Conservation (phyloP, 2,113 vertebrate genomes). For the Gymnobelideus leadbeateri region DNA sequence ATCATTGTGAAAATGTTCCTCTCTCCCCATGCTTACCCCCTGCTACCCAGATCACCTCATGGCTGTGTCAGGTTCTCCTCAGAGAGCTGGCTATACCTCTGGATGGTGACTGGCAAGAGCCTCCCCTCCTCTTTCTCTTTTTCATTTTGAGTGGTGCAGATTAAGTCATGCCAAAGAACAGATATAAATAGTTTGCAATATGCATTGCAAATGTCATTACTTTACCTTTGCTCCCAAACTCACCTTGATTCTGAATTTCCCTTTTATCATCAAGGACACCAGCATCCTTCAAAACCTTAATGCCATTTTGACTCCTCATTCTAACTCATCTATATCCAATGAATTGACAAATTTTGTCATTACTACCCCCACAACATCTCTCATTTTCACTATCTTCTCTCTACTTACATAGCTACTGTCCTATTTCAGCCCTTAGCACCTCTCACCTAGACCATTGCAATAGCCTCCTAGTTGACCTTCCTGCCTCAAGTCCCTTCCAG, state of each 20-base stretch:
- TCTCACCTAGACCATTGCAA: neutral
- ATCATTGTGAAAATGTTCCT: neutral
- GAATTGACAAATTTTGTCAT: neutral
- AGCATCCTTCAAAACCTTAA: neutral
- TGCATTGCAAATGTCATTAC: neutral
- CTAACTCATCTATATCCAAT: neutral
- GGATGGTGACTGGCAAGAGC: neutral
- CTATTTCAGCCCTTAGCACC: neutral
- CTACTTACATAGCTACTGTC: neutral
- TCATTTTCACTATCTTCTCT: neutral
- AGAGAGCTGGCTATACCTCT: neutral
- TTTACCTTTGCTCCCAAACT: neutral
- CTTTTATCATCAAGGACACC: neutral
- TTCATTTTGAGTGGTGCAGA: neutral
- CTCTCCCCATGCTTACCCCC: neutral
- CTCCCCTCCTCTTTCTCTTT: neutral
- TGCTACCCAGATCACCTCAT: neutral
- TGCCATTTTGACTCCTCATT: neutral
- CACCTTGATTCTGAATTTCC: neutral
- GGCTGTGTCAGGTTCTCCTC: neutral
- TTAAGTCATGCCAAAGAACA: neutral
- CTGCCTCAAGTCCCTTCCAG: neutral
- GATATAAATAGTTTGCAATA: neutral
- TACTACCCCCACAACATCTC: neutral
- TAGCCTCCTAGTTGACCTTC: neutral